Evolutionary conservation across 2,113 vertebrate species (phyloP).

Genomic region (Theropithecus gelada): DNA sequence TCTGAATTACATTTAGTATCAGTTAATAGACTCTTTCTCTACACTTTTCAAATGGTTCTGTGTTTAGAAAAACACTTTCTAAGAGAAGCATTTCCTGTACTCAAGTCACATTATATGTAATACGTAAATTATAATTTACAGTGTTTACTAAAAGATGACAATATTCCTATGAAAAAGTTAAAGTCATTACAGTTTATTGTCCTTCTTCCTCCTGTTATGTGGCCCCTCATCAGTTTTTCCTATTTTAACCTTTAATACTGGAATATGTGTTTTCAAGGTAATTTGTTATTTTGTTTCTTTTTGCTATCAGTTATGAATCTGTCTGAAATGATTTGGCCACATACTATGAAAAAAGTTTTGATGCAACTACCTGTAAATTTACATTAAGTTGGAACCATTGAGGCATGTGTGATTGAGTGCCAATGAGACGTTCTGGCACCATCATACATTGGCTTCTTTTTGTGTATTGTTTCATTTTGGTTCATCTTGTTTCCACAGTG

Average conservation of each 20-base stretch:
- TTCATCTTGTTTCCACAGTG: neutral
- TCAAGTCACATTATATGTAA: neutral
- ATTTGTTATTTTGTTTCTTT: neutral
- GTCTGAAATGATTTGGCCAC: neutral
- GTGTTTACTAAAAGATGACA: neutral
- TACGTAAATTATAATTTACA: neutral
- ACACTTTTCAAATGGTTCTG: neutral
- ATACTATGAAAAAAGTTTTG: neutral
- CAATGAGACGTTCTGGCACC: neutral
- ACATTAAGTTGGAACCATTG: neutral
- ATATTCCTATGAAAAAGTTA: neutral
- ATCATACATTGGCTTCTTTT: neutral
- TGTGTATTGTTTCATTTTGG: neutral
- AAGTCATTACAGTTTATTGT: neutral
- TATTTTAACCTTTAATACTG: neutral
- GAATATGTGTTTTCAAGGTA: neutral
- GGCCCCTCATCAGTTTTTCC: neutral
- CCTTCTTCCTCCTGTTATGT: neutral
- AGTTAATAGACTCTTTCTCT: neutral
- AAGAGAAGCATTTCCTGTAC: neutral
- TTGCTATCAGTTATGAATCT: neutral
- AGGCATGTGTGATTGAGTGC: neutral
- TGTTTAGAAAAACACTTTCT: slow-evolving; percentile 30
- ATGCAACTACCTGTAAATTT: neutral
- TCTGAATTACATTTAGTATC: slow-evolving; percentile 18